A percentile compares a stretch with the other conserved stretches of the same genome.
These are phyloP conservation scores for Spilogale gracilis DNA, from an alignment of 2,113 vertebrate species.

Conservation along the genomic window DNA sequence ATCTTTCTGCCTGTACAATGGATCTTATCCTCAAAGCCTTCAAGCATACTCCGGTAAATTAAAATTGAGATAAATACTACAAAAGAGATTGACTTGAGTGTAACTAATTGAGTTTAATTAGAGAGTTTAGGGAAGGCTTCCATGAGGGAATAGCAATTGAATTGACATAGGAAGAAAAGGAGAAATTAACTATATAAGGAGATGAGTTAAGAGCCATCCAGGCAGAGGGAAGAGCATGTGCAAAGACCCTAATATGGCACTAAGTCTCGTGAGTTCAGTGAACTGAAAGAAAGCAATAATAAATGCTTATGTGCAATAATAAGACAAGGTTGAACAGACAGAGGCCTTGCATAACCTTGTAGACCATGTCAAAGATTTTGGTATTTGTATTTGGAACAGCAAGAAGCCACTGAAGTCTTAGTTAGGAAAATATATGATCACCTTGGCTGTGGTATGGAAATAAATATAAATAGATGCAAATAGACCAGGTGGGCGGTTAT, in stretches of 20 bases:
- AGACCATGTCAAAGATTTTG: not conserved
- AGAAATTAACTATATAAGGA: slow-evolving; percentile 32
- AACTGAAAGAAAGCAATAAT: not conserved
- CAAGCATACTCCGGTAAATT: not conserved
- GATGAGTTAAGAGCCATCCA: not conserved
- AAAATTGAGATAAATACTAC: not conserved
- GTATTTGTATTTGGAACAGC: not conserved
- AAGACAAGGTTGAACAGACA: not conserved
- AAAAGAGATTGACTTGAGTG: slow-evolving; percentile 4
- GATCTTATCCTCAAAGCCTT: not conserved
- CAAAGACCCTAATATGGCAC: not conserved
- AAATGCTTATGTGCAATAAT: not conserved
- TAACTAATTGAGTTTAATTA: slow-evolving; percentile 42
- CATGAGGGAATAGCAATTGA: not conserved
- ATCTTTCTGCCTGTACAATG: not conserved
- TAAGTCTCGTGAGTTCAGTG: not conserved
- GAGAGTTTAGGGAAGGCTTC: slow-evolving; percentile 15
- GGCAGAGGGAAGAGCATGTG: not conserved
- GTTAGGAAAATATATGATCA: not conserved
- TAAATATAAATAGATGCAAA: not conserved
- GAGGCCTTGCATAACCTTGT: not conserved
- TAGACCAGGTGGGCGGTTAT: not conserved
- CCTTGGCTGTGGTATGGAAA: not conserved
- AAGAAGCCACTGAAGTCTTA: slow-evolving; percentile 3
- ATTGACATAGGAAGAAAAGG: slow-evolving; percentile 45